These are phyloP conservation scores for Rhyzopertha dominica DNA, from an alignment of 1,140 invertebrate species.

Conservation along the genomic window DNA sequence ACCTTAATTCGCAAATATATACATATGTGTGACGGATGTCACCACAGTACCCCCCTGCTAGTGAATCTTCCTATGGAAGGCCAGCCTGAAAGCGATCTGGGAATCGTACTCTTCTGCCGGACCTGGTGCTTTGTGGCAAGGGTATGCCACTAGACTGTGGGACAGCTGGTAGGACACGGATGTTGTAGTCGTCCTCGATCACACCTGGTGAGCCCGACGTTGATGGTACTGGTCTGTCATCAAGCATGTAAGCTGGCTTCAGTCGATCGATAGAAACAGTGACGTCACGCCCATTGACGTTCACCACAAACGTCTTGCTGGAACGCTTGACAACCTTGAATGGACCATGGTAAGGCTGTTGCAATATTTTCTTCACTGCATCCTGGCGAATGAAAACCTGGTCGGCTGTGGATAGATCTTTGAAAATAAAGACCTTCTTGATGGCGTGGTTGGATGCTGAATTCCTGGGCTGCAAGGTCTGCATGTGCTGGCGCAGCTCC, in stretches of 20 bases:
- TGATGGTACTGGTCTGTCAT: background rate
- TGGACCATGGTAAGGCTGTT: slow-evolving; percentile 42
- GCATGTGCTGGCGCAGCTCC: slow-evolving; percentile 22
- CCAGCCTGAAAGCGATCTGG: slow-evolving; percentile 12
- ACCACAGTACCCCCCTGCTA: no score
- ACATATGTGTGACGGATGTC: no score
- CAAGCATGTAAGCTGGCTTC: slow-evolving; percentile 4
- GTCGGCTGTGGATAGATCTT: slow-evolving; percentile 24
- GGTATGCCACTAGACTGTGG: background rate
- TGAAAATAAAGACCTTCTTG: slow-evolving; percentile 16
- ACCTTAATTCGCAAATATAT: no score
- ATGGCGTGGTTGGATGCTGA: slow-evolving; percentile 20
- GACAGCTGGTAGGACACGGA: background rate
- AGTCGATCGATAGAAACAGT: slow-evolving; percentile 38
- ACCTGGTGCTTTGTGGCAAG: slow-evolving; percentile 1
- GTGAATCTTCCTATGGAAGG: no score
- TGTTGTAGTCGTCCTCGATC: background rate
- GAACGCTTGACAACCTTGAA: slow-evolving; percentile 17
- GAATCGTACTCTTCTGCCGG: slow-evolving; percentile 6
- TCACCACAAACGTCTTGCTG: slow-evolving; percentile 17
- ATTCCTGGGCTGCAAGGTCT: slow-evolving; percentile 16
- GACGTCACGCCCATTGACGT: slow-evolving; percentile 24
- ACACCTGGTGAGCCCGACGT: background rate
- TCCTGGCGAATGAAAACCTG: slow-evolving; percentile 41
- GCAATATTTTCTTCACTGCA: slow-evolving; percentile 28